phyloP scores from a whole-genome alignment of 1,140 invertebrate genomes.

The Diorhabda carinulata region DNA sequence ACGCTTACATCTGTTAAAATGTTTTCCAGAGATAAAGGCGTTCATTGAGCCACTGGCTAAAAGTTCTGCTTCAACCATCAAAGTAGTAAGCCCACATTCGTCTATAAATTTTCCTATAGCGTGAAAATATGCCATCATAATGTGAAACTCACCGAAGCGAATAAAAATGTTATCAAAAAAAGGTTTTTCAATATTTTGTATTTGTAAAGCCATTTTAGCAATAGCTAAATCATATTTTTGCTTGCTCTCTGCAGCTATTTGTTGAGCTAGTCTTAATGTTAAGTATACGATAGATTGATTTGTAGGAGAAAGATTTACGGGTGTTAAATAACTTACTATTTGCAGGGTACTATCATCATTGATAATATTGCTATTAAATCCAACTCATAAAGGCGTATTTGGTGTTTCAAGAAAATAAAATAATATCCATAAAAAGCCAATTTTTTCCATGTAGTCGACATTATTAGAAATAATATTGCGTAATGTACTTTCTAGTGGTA shows the following conservation, averaged over 20 bases:
- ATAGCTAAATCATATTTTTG: no score
- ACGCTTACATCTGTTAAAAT: constrained; percentile 26
- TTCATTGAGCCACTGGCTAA: constrained; percentile 24
- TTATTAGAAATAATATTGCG: background rate
- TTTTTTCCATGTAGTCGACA: background rate
- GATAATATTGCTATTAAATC: no score
- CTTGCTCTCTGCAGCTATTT: no score
- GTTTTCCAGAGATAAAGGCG: constrained; percentile 15
- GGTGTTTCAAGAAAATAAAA: background rate
- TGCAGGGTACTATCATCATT: no score
- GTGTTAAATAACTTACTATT: no score
- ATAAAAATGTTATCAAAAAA: constrained; percentile 40
- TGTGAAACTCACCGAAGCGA: constrained; percentile 44
- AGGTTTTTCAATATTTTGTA: constrained; percentile 36
- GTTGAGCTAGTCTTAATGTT: no score
- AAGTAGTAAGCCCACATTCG: constrained; percentile 35
- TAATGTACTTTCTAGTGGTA: background rate
- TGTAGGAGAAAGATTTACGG: no score
- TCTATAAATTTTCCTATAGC: constrained; percentile 44
- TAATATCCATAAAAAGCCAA: background rate
- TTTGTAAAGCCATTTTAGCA: constrained; percentile 42
- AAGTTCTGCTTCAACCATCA: constrained; percentile 12
- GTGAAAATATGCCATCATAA: constrained; percentile 47
- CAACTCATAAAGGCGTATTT: no score
- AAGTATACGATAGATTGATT: no score